Base-by-base conservation (phyloP, 2,888 invertebrate species). In the Thyatira batis region DNA sequence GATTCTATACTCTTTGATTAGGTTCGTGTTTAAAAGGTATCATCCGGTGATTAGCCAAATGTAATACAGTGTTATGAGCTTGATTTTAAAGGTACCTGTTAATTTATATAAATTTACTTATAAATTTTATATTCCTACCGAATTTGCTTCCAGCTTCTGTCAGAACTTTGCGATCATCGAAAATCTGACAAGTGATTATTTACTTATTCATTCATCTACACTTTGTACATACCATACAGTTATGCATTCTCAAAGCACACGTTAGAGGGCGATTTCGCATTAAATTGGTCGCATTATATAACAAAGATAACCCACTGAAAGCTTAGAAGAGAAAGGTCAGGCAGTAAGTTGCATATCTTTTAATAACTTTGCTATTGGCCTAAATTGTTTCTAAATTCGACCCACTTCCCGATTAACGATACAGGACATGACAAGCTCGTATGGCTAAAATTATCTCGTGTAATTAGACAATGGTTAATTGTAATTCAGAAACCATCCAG, bases 31-130 rank as follows among this genome's bases (percentile, higher is more conserved):
- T 64, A 60, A 50, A 67, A 64, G 60, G 52, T 53, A 44, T 51
- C 60, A 58, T 68, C 71, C 71, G 71, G 61, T 54, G 49, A 53
- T 69, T 63, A 60, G 28, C 52, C 17, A 50, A 57, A 55, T 17
- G 39, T 59, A 57, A n/a, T 64, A 60, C 53, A 54, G 58, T 49
- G 8, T 39, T 17, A 17, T 39, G 3, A 30, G 39, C 4, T 17
- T 17, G 39, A n/a, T 23, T 23, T 4, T 3, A 23, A 6, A 23
- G 3, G 3, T 23, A 23, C 23, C 23, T 4, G 23, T 6, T 23
- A 23, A 23, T 3, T 23, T 6, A 23, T 23, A 23, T 23, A 4
- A 3, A 23, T 23, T 23, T 23, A 6, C 6, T 23, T 23, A 23
- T 6, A 23, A 4, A 23, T 23, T 6, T 3, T 23, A 23, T n/a